phyloP scores from a whole-genome alignment of 1,140 invertebrate genomes.

The Caenorhabditis elegans region WBcel235 BX284603.4:2182001-2182500 shows the following conservation, averaged over 20 bases:
- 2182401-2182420: slow-evolving; percentile 79
- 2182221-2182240: slow-evolving; percentile 94
- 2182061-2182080: no score
- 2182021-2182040: no score
- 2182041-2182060: no score
- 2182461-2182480: no score
- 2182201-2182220: slow-evolving; percentile 82
- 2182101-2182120: no score
- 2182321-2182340: slow-evolving; percentile 93
- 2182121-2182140: no score
- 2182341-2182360: slow-evolving; percentile 78
- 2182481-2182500: no score
- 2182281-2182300: slow-evolving; percentile 77
- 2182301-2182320: slow-evolving; percentile 89
- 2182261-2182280: slow-evolving; percentile 84
- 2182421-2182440: background rate
- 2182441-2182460: no score
- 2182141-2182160: no score
- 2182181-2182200: slow-evolving; percentile 85
- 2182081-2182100: no score
- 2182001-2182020: no score
- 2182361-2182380: slow-evolving; percentile 79
- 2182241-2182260: slow-evolving; percentile 90
- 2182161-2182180: slow-evolving; percentile 92
- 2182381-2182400: slow-evolving; percentile 99